Evolutionary conservation across 2,797 vertebrate genomes (phyloP).

Genomic region (Tapera naevia): DNA sequence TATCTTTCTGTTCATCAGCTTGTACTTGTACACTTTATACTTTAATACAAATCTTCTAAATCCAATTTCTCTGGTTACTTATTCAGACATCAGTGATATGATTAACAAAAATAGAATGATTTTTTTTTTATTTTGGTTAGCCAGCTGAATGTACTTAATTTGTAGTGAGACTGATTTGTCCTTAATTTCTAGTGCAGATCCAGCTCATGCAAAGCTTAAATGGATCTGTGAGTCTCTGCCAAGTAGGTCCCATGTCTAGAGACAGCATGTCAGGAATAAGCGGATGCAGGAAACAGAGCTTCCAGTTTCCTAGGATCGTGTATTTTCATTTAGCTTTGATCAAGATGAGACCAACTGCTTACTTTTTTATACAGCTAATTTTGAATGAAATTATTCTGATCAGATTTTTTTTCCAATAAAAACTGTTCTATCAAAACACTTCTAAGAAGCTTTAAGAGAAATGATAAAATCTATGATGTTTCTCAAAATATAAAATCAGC

Average conservation of each 20-base stretch:
- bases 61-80: constrained; percentile 40
- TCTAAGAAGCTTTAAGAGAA: not conserved
- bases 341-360: not conserved
- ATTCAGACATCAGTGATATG: constrained; percentile 5
- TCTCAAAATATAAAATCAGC: not conserved
- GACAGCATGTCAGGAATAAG: not conserved
- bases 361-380: not conserved
- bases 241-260: not conserved
- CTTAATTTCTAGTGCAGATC: not conserved
- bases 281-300: not conserved
- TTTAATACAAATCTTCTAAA: constrained; percentile 49
- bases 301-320: not conserved
- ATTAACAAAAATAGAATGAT: constrained; percentile 43
- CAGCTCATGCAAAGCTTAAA: not conserved
- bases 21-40: constrained; percentile 8
- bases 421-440: not conserved
- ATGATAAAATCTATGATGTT: not conserved
- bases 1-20: not conserved
- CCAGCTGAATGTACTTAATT: not conserved
- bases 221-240: not conserved
- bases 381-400: not conserved
- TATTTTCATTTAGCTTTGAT: not conserved
- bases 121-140: not conserved
- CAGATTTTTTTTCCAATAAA: not conserved
- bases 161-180: not conserved